Evolutionary conservation across 2,888 invertebrate genomes (phyloP), one percentile per base, ranked within the genome.

Genomic region (Leptura quadrifasciata): DNA sequence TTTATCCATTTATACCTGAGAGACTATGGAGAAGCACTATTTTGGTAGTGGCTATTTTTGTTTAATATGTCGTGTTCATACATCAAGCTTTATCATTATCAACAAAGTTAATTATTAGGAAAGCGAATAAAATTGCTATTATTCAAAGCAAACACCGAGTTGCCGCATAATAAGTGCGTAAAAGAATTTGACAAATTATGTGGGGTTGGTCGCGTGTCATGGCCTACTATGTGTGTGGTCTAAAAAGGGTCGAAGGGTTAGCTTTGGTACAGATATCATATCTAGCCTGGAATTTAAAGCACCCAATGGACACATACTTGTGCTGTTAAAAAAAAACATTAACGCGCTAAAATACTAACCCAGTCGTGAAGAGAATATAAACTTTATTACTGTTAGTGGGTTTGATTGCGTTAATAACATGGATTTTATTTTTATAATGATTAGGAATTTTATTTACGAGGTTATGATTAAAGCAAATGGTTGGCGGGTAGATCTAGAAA

Each of bases 101-200:
- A 69, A 47, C 69, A 35, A 35, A 47, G 69, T 69, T 69, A 69
- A 69, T 69, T 69, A 69, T 58, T 69, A 69, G 58, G 57, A 58
- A 17, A 39, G 69, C 20, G 69, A 69, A 69, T 47, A 47, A 69
- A 69, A 69, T 69, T 58, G 69, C 69, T 55, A 69, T 69, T 69
- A 69, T 58, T 69, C 69, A 69, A 57, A 58, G 69, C 27, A 58
- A 31, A 18, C 35, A 39, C 39, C 63, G 39, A 17, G 35, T 35
- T 39, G 35, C 20, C 69, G 69, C 69, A 57, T 57, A 58, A 47
- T 58, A 31, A 21, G 69, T 17, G 21, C 69, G 69, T 69, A 58
- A 47, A 69, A 69, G 69, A 55, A 69, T 69, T 69, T 69, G 69
- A 69, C 69, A 69, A 69, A 69, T 69, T 69, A 58, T 58, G 69